Percentiles rank a stretch among this genome's conserved stretches.
Conservation (phyloP, 2,113 vertebrate genomes). For the Scomber colias region DNA sequence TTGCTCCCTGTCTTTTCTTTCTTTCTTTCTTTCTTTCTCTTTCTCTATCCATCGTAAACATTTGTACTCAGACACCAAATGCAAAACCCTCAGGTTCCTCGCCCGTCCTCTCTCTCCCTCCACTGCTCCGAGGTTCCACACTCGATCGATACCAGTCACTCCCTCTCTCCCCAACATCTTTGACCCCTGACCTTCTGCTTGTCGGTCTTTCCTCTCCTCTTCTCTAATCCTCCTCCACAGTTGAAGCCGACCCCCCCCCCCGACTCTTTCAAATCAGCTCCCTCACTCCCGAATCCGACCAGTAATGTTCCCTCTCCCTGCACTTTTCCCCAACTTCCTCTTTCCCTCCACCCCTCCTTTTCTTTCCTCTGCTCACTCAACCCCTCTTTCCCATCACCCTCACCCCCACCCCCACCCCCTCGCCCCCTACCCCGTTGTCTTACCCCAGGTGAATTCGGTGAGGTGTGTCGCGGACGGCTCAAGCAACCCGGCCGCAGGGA, state of each 20-base stretch:
- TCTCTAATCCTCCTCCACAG: conserved; percentile 37
- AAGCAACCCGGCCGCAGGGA: conserved; percentile 94
- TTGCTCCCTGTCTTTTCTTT: conserved; percentile 42
- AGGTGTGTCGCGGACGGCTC: conserved; percentile 95
- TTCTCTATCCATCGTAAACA: conserved; percentile 49
- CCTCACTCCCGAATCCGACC: conserved; percentile 70
- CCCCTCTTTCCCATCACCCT: conserved; percentile 43
- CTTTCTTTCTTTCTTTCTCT: conserved; percentile 39
- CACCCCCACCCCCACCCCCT: conserved; percentile 34
- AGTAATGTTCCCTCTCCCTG: conserved; percentile 70
- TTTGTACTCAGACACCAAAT: conserved; percentile 65
- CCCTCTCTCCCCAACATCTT: conserved; percentile 74
- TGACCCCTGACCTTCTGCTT: conserved; percentile 57
- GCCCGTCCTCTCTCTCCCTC: conserved; percentile 68
- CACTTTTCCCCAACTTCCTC: conserved; percentile 36
- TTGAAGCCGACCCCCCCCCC: conserved; percentile 43
- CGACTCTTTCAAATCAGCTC: conserved; percentile 53
- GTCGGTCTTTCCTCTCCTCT: conserved; percentile 28
- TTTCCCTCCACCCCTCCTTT: conserved; percentile 45
- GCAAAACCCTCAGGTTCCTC: conserved; percentile 71
- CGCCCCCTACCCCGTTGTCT: conserved; percentile 10
- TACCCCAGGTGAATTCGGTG: conserved; percentile 94
- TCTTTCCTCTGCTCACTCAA: conserved; percentile 58
- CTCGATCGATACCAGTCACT: conserved; percentile 67
- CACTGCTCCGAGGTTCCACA: conserved; percentile 72